Evolutionary conservation across 2,888 invertebrate species (phyloP).

Genomic region (Caenorhabditis angaria): DNA sequence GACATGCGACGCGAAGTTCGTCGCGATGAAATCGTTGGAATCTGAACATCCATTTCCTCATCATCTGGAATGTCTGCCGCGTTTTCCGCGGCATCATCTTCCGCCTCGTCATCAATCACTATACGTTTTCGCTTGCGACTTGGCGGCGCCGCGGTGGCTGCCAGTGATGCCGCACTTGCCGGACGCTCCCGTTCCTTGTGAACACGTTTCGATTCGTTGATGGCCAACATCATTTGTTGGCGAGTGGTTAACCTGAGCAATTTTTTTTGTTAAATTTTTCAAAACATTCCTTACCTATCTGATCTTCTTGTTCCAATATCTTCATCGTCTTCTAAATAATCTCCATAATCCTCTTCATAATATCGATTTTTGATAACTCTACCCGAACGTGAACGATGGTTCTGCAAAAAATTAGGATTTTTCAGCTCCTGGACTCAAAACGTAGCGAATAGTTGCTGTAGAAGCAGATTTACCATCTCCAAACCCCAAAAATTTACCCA

Average conservation of each 20-base stretch:
- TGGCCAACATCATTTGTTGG: conserved; percentile 26
- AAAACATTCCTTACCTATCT: conserved; percentile 15
- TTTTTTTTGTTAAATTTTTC: too few relatives aligned
- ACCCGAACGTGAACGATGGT: conserved; percentile 41
- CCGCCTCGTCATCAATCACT: conserved; percentile 32
- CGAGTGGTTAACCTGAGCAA: conserved; percentile 19
- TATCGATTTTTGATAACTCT: conserved; percentile 33
- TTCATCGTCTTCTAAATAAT: conserved; percentile 28
- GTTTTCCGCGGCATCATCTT: conserved; percentile 6
- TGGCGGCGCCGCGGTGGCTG: background rate
- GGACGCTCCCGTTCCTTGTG: conserved; percentile 1
- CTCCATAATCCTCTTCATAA: conserved; percentile 32
- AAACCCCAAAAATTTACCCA: background rate
- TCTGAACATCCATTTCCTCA: background rate
- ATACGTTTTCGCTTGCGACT: conserved; percentile 23
- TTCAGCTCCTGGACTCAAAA: background rate
- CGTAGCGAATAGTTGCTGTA: background rate
- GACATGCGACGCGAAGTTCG: background rate
- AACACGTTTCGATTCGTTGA: conserved; percentile 25
- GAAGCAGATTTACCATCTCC: too few relatives aligned
- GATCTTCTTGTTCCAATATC: conserved; percentile 13
- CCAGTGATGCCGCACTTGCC: background rate
- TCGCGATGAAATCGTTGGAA: background rate
- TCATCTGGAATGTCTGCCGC: background rate
- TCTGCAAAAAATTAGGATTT: background rate